Evolutionary conservation across 2,113 vertebrate genomes (phyloP).

Genomic region (Siniperca chuatsi): DNA sequence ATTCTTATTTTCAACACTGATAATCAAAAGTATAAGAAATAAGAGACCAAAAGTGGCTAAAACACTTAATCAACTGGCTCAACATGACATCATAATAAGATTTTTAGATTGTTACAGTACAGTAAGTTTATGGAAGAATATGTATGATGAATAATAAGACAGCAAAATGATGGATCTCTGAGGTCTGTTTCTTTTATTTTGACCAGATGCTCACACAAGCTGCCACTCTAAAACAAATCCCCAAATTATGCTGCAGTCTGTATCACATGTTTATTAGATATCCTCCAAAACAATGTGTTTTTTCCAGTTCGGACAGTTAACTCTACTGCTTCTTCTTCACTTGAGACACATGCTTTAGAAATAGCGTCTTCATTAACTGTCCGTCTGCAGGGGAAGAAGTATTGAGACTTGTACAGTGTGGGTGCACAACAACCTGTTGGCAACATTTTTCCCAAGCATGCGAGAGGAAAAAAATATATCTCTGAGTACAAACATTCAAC

Average conservation of each 20-base stretch:
- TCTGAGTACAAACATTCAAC: constrained; percentile 36
- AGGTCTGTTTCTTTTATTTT: constrained; percentile 34
- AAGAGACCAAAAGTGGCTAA: neutral
- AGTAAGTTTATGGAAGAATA: constrained; percentile 11
- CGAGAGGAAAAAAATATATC: neutral
- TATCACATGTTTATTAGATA: neutral
- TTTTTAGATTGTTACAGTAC: constrained; percentile 4
- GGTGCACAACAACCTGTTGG: constrained; percentile 56
- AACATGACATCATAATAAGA: neutral
- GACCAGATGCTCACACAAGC: constrained; percentile 68
- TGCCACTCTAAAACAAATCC: constrained; percentile 30
- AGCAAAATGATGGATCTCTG: constrained; percentile 32
- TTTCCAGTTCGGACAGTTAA: constrained; percentile 4
- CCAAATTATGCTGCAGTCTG: constrained; percentile 27
- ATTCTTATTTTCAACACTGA: neutral
- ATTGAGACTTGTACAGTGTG: neutral
- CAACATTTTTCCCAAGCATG: neutral
- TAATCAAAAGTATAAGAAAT: neutral
- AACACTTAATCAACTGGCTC: neutral
- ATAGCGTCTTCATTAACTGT: constrained; percentile 45
- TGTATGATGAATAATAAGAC: constrained; percentile 23
- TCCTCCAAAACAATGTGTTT: neutral
- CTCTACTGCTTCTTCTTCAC: constrained; percentile 7
- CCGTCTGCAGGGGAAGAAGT: constrained; percentile 12
- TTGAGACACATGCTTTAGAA: constrained; percentile 39